Conservation (phyloP, 1,140 invertebrate species). For the Carposina sasakii region DNA sequence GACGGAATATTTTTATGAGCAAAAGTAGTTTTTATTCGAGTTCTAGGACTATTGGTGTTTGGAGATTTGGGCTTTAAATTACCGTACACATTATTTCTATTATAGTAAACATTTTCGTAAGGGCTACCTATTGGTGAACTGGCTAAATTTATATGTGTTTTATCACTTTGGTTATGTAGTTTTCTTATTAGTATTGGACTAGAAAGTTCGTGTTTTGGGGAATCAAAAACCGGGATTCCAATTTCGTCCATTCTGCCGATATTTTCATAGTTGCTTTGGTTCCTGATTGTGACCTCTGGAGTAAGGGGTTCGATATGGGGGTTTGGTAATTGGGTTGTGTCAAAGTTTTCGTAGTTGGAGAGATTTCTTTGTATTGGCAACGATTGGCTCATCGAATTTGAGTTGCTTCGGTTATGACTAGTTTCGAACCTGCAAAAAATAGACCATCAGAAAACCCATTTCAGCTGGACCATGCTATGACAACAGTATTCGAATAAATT, state of each 20-base stretch:
- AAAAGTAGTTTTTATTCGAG: constrained; percentile 76
- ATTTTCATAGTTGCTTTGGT: constrained; percentile 61
- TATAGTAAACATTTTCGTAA: constrained; percentile 72
- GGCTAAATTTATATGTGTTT: too few relatives aligned
- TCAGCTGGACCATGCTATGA: too few relatives aligned
- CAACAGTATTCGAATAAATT: too few relatives aligned
- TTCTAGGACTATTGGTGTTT: constrained; percentile 71
- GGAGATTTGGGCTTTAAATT: constrained; percentile 73
- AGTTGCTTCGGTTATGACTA: constrained; percentile 59
- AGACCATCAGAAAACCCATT: too few relatives aligned
- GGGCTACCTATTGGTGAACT: constrained; percentile 59
- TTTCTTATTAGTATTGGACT: constrained; percentile 67
- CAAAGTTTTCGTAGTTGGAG: constrained; percentile 69
- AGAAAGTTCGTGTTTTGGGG: constrained; percentile 53
- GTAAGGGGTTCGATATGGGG: constrained; percentile 35
- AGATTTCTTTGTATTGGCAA: constrained; percentile 53
- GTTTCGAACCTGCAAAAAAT: constrained; percentile 57
- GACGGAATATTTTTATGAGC: constrained; percentile 64
- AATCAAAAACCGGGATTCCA: constrained; percentile 54
- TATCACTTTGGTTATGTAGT: constrained; percentile 39
- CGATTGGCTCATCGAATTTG: constrained; percentile 40
- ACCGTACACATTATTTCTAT: constrained; percentile 41
- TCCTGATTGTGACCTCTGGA: constrained; percentile 46
- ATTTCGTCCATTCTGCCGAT: constrained; percentile 64
- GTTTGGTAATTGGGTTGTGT: constrained; percentile 30